Evolutionary conservation across 2,797 vertebrate species (phyloP), one percentile per base, ranked within the genome.

Genomic region (Sebastes kiyomatsui): DNA sequence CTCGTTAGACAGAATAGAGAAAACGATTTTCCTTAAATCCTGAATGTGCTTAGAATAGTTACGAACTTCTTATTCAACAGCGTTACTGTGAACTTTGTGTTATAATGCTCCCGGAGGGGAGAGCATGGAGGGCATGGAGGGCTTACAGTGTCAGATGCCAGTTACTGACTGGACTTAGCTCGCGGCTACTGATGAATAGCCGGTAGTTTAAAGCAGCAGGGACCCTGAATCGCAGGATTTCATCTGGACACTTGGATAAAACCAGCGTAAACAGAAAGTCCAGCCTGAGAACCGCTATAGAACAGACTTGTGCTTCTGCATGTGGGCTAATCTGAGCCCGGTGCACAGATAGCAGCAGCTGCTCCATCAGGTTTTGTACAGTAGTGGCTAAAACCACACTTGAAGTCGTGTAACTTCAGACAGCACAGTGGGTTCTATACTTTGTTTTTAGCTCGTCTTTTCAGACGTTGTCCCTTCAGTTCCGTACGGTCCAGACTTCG

Each of bases 401-500:
- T 32, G 11, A 32, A 9, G 11, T 35, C 55, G 55, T 49, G 2
- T n/a, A 32, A 27, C 59, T 67, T 33, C 65, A 64, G 12, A 72
- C 46, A 60, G 52, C 20, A 62, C 23, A 64, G 18, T 67, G 33
- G 25, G 27, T 54, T 82, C 13, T 70, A 14, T 42, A 32, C 60
- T 82, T 30, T 70, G 52, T 59, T 60, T 65, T 58, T 52, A 54
- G 22, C 20, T 38, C 1, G 1, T 54, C 27, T 82, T 35, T 71
- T 87, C 52, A 88, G 13, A 66, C 42, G 62, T 68, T 60, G 52
- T 71, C 13, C 18, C 25, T 5, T 93, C 84, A 89, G 71, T 75
- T 83, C 77, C 77, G 72, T 33, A 94, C 77, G 27, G 90, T 92
- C 97, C 97, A 98, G 11, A 98, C 96, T 90, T 99, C 97, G 2